These are phyloP conservation scores for Meiosimyza platycephala DNA, from an alignment of 2,888 invertebrate genomes.

Conservation along the genomic window DNA sequence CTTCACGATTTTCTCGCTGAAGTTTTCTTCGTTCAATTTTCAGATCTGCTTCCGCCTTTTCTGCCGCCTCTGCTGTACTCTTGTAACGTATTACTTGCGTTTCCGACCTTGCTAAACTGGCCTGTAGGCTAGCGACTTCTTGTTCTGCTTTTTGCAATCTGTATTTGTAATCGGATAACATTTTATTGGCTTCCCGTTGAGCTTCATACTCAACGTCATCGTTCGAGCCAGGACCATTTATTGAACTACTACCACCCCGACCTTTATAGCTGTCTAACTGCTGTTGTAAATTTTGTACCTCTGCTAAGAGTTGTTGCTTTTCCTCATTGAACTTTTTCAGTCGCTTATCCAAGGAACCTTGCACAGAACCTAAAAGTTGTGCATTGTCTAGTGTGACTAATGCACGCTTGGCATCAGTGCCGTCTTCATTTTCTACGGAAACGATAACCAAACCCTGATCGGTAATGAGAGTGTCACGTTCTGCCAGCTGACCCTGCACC, in stretches of 20 bases:
- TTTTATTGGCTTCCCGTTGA: conserved; percentile 89
- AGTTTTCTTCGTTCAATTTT: conserved; percentile 94
- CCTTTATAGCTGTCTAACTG: conserved; percentile 85
- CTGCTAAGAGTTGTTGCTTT: conserved; percentile 84
- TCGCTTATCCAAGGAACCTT: conserved; percentile 81
- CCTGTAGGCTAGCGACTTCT: conserved; percentile 95
- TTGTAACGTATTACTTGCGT: conserved; percentile 96
- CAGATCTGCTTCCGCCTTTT: conserved; percentile 93
- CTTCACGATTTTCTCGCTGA: conserved; percentile 96
- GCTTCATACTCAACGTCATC: conserved; percentile 72
- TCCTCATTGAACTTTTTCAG: conserved; percentile 88
- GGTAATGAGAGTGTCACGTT: conserved; percentile 88
- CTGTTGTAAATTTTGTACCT: conserved; percentile 88
- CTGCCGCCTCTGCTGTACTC: conserved; percentile 90
- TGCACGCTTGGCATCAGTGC: conserved; percentile 74
- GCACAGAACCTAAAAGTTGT: conserved; percentile 75
- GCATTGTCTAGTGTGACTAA: conserved; percentile 86
- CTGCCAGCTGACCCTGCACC: conserved; percentile 81
- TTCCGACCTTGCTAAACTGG: conserved; percentile 93
- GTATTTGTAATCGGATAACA: conserved; percentile 92
- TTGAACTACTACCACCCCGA: conserved; percentile 69
- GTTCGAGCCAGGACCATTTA: conserved; percentile 74
- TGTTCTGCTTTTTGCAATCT: conserved; percentile 97
- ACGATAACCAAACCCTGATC: conserved; percentile 92
- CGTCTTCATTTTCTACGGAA: conserved; percentile 73